Evolutionary conservation across 2,113 vertebrate species (phyloP).

Genomic region (Rissa tridactyla): DNA sequence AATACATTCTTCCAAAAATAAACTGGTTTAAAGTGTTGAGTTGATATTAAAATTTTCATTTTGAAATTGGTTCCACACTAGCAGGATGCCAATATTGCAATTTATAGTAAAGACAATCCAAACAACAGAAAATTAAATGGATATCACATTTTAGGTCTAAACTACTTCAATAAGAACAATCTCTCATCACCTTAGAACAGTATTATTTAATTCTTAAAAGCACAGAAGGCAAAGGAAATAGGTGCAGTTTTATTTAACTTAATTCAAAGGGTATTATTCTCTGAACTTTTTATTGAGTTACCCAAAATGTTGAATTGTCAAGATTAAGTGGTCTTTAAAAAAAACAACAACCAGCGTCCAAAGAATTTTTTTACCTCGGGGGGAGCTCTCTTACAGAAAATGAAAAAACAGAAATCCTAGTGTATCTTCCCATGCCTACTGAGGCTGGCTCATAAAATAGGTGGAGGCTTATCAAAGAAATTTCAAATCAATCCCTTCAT

Average conservation of each 20-base stretch:
- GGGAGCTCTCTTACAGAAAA: not conserved
- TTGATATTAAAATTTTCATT: not conserved
- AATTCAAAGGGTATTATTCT: not conserved
- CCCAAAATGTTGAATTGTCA: not conserved
- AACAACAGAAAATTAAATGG: not conserved
- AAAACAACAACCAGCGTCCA: not conserved
- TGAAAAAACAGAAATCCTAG: not conserved
- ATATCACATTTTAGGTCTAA: not conserved
- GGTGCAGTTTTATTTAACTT: not conserved
- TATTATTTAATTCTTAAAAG: not conserved
- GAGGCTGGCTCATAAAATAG: not conserved
- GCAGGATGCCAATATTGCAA: not conserved
- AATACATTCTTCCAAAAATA: not conserved
- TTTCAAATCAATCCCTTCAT: not conserved
- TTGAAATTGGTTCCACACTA: not conserved
- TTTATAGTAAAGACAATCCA: not conserved
- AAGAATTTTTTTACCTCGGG: not conserved
- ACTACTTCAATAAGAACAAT: not conserved
- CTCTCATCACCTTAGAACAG: not conserved
- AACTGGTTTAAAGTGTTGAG: not conserved
- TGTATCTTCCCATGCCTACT: not conserved
- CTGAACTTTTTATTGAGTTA: not conserved
- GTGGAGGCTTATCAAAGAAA: not conserved
- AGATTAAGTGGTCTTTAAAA: not conserved
- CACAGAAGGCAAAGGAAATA: not conserved